Conservation (phyloP, 1,140 invertebrate genomes). For the Calephelis nemesis region DNA sequence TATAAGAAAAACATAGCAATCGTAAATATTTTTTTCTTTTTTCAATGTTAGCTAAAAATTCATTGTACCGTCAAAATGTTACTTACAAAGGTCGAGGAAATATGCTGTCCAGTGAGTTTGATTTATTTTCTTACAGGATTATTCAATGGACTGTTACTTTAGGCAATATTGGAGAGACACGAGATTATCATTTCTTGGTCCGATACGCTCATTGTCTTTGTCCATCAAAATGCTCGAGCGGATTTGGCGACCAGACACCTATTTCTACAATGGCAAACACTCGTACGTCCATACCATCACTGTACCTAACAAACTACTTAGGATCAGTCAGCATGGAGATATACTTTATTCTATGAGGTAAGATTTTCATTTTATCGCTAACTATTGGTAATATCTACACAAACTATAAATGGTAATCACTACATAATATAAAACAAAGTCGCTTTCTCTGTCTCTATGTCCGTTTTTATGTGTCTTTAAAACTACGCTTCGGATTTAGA, state of each 20-base stretch:
- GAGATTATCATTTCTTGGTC: constrained; percentile 89
- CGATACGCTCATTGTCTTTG: constrained; percentile 89
- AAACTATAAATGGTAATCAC: too few species aligned
- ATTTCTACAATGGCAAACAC: constrained; percentile 95
- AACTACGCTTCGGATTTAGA: too few species aligned
- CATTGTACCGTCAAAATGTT: too few species aligned
- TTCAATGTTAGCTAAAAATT: too few species aligned
- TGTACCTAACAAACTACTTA: constrained; percentile 94
- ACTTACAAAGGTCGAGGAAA: too few species aligned
- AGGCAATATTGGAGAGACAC: constrained; percentile 93
- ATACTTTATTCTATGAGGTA: constrained; percentile 97
- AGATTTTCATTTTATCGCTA: constrained; percentile 5
- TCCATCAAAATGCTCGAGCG: constrained; percentile 95
- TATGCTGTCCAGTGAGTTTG: neutral
- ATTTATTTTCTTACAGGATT: constrained; percentile 83
- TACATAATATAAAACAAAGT: too few species aligned
- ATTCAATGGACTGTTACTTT: constrained; percentile 98
- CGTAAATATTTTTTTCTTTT: too few species aligned
- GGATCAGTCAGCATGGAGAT: constrained; percentile 93
- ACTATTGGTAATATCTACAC: too few species aligned
- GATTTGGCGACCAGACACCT: constrained; percentile 97
- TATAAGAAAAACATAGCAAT: too few species aligned
- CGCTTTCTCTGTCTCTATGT: too few species aligned
- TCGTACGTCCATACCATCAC: constrained; percentile 97
- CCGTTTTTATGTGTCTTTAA: too few species aligned